Evolutionary conservation across 2,113 vertebrate species (phyloP).

Genomic region (Oncorhynchus clarkii): DNA sequence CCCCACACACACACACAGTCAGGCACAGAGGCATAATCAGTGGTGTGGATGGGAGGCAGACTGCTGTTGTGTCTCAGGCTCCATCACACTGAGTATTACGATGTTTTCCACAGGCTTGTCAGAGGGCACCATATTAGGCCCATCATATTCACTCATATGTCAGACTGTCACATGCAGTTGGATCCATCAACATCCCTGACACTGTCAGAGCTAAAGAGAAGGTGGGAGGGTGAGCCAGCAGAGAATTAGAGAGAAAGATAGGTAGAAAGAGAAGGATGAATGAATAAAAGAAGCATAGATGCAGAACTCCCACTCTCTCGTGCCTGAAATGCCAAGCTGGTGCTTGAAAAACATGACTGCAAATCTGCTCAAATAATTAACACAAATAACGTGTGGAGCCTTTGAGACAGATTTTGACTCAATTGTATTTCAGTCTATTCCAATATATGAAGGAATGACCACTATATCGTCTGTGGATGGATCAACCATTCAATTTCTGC

Average conservation of each 20-base stretch:
- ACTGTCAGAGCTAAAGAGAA: conserved; percentile 28
- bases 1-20: no score
- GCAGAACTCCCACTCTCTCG: conserved; percentile 33
- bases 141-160: conserved; percentile 52
- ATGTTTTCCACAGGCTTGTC: conserved; percentile 40
- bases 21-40: no score
- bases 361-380: conserved; percentile 19
- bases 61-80: conserved; percentile 23
- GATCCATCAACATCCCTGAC: conserved; percentile 56
- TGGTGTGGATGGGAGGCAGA: no score
- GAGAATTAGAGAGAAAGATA: background rate
- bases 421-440: no score
- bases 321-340: conserved; percentile 42
- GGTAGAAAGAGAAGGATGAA: conserved; percentile 11
- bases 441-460: no score
- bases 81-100: conserved; percentile 18
- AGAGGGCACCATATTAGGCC: conserved; percentile 53
- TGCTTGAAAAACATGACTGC: conserved; percentile 11
- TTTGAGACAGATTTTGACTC: no score
- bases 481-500: no score
- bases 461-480: no score
- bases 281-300: conserved; percentile 29
- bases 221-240: background rate
- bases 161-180: conserved; percentile 49
- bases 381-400: no score